Evolutionary conservation across 2,113 vertebrate genomes (phyloP).

Genomic region (Platichthys flesus): DNA sequence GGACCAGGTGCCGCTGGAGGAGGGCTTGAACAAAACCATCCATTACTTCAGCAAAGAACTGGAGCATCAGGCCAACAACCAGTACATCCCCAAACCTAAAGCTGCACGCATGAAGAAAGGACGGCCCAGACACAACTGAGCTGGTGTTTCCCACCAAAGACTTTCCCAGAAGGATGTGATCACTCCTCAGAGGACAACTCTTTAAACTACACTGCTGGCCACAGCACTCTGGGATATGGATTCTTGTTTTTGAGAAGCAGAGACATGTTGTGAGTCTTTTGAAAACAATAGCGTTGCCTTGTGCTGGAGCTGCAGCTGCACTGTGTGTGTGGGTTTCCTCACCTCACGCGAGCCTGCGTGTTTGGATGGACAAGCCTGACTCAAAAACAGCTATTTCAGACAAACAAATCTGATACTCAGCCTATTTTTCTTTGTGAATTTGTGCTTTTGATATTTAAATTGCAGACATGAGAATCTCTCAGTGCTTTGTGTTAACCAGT

Average conservation of each 20-base stretch:
- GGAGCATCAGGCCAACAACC: slow-evolving; percentile 97
- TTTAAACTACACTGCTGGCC: slow-evolving; percentile 24
- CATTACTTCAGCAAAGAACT: slow-evolving; percentile 98
- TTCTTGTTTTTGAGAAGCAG: slow-evolving; percentile 11
- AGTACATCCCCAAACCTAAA: slow-evolving; percentile 99
- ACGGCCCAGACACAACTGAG: slow-evolving; percentile 89
- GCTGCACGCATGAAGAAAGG: slow-evolving; percentile 97
- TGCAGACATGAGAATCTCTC: slow-evolving; percentile 78
- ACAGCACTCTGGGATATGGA: slow-evolving; percentile 40
- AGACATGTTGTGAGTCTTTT: slow-evolving; percentile 11
- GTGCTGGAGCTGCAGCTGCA: slow-evolving; percentile 22
- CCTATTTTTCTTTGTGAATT: slow-evolving; percentile 83
- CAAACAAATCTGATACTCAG: slow-evolving; percentile 77
- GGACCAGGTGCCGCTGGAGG: slow-evolving; percentile 93
- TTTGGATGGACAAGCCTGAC: slow-evolving; percentile 80
- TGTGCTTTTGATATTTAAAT: slow-evolving; percentile 82
- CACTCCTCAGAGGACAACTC: slow-evolving; percentile 29
- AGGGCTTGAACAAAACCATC: slow-evolving; percentile 98
- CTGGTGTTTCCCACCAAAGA: slow-evolving; percentile 47
- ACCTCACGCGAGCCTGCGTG: not conserved
- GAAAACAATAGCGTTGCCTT: slow-evolving; percentile 39
- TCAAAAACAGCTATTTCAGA: no score
- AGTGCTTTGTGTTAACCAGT: slow-evolving; percentile 38
- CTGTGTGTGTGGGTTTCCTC: not conserved
- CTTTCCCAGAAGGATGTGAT: slow-evolving; percentile 34